Evolutionary conservation across 2,113 vertebrate species (phyloP).

Genomic region (Balaeniceps rex): DNA sequence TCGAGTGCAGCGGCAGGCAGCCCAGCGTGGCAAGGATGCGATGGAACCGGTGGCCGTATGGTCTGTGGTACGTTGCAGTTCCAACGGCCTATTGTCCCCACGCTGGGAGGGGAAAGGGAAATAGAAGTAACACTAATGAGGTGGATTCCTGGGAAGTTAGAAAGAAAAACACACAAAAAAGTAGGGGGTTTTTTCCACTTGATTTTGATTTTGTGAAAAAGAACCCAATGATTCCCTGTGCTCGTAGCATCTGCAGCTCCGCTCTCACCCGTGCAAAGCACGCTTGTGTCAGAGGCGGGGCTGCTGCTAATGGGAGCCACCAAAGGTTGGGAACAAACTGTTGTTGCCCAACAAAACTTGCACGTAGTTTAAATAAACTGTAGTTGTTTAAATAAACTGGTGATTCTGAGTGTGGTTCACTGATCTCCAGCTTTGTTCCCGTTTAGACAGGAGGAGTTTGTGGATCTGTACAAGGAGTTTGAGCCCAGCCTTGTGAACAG

Average conservation of each 20-base stretch:
- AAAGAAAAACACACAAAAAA: too few relatives aligned
- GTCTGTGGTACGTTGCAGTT: too few relatives aligned
- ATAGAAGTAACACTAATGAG: not conserved
- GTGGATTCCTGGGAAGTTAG: not conserved
- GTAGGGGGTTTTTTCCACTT: not conserved
- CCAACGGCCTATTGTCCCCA: accelerated
- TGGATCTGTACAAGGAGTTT: constrained; percentile 93
- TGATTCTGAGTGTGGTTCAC: accelerated
- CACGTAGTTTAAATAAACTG: too few relatives aligned
- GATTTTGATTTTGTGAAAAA: not conserved
- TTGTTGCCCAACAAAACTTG: too few relatives aligned
- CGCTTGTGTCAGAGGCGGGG: not conserved
- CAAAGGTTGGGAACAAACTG: not conserved
- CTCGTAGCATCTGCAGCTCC: not conserved
- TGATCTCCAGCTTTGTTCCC: not conserved
- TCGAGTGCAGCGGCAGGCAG: accelerated
- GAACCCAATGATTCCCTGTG: not conserved
- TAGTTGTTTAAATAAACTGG: not conserved
- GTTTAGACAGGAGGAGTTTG: constrained; percentile 84
- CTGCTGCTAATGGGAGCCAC: not conserved
- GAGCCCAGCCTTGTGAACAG: constrained; percentile 96
- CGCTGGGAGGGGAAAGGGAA: too few relatives aligned
- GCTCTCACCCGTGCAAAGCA: not conserved
- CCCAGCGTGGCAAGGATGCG: accelerated
- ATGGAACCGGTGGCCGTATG: not conserved